These are phyloP conservation scores for Tautogolabrus adspersus DNA, from an alignment of 2,113 vertebrate genomes.

Conservation along the genomic window DNA sequence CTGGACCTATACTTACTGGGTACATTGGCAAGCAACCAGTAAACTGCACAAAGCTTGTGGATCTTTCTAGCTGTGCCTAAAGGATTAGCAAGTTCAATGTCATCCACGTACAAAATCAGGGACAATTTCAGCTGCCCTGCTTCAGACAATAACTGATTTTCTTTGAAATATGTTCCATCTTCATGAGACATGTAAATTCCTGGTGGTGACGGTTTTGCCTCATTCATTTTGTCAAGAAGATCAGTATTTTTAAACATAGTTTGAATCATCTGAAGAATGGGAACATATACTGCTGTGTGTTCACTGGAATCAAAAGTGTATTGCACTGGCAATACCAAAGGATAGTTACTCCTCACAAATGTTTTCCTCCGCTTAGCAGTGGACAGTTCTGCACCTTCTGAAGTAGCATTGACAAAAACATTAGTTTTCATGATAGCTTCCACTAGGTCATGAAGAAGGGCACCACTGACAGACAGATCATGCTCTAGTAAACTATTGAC, in stretches of 20 bases:
- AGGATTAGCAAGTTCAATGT: too few species aligned
- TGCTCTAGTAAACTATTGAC: conserved; percentile 18
- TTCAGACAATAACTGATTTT: too few species aligned
- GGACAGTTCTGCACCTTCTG: conserved; percentile 34
- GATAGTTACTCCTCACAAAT: too few species aligned
- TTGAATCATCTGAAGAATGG: conserved; percentile 38
- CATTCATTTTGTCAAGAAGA: conserved; percentile 38
- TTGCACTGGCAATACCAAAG: too few species aligned
- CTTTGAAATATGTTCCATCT: too few species aligned
- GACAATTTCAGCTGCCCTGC: too few species aligned
- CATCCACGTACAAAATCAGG: too few species aligned
- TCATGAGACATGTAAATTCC: conserved; percentile 11
- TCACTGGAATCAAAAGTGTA: conserved; percentile 26
- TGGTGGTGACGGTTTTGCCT: conserved; percentile 16
- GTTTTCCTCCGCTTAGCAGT: conserved; percentile 23
- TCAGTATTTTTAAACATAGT: conserved; percentile 48
- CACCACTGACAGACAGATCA: conserved; percentile 18
- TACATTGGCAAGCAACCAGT: too few species aligned
- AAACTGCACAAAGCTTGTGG: too few species aligned
- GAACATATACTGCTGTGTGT: conserved; percentile 46
- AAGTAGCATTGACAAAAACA: conserved; percentile 40
- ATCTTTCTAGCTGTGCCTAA: too few species aligned
- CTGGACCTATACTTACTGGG: too few species aligned
- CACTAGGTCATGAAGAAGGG: conserved; percentile 38
- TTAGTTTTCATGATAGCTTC: conserved; percentile 43